Percentiles rank a stretch among this genome's conserved stretches.
phyloP scores from a whole-genome alignment of 2,888 invertebrate species.

The Cheilosia soror region DNA sequence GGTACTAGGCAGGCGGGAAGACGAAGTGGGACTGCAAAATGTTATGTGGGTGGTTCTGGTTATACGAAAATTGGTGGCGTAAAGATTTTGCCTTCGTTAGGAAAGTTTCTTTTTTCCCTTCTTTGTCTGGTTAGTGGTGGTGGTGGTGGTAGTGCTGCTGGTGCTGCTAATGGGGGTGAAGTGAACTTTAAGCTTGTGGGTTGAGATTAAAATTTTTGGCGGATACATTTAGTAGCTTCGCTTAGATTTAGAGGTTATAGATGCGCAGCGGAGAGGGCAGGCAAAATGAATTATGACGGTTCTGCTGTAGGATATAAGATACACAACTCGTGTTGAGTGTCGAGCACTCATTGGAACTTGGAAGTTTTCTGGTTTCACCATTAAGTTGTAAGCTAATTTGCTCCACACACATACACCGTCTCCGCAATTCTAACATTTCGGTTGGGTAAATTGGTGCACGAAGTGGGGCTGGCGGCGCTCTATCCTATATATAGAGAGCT shows the following conservation, averaged over 20 bases:
- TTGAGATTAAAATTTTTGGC: conserved; percentile 59
- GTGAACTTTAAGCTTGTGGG: conserved; percentile 27
- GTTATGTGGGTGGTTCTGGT: conserved; percentile 30
- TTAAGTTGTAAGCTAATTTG: conserved; percentile 75
- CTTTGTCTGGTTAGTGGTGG: conserved; percentile 22
- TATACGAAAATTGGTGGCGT: conserved; percentile 55
- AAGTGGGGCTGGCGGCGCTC: conserved; percentile 2
- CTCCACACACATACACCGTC: conserved; percentile 37
- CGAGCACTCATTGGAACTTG: conserved; percentile 66
- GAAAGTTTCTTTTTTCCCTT: conserved; percentile 46
- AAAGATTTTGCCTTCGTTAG: conserved; percentile 60
- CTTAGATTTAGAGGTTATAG: conserved; percentile 22
- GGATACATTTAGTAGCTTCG: conserved; percentile 51
- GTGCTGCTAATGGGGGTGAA: conserved; percentile 28
- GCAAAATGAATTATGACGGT: conserved; percentile 69
- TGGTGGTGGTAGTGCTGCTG: not conserved
- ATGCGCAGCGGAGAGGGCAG: not conserved
- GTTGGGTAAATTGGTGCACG: conserved; percentile 61
- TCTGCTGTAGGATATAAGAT: conserved; percentile 55
- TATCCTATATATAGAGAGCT: conserved; percentile 4
- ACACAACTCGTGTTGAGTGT: conserved; percentile 57
- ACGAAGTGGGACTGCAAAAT: conserved; percentile 5
- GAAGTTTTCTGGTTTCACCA: conserved; percentile 65
- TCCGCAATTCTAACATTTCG: not conserved
- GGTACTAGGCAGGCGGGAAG: conserved; percentile 11